These are phyloP conservation scores for Mesitornis unicolor DNA, from an alignment of 2,113 vertebrate species.

Conservation along the genomic window DNA sequence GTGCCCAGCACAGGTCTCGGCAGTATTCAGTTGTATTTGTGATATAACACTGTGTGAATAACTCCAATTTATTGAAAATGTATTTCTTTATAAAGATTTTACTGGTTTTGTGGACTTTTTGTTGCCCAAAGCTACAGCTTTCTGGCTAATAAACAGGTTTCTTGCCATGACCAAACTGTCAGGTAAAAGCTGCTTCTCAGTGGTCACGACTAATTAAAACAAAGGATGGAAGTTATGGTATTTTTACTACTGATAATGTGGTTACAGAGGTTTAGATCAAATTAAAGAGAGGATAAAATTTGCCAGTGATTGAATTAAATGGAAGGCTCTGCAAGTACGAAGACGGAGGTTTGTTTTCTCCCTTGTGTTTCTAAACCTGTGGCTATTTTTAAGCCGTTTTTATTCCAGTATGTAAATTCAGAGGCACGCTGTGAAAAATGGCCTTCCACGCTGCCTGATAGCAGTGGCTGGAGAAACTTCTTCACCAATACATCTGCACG, in stretches of 20 bases:
- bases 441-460: background rate
- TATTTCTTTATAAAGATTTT: background rate
- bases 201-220: background rate
- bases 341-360: background rate
- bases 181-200: background rate
- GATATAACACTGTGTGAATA: accelerated
- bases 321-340: background rate
- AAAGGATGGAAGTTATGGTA: background rate
- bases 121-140: background rate
- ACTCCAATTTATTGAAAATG: background rate
- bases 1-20: background rate
- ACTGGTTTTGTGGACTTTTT: background rate
- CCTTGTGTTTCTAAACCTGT: background rate
- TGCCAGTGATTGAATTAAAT: conserved; percentile 9
- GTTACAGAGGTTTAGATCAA: conserved; percentile 26
- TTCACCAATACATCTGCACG: background rate
- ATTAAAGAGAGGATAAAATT: conserved; percentile 45
- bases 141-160: background rate
- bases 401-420: background rate
- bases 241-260: background rate
- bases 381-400: background rate
- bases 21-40: background rate
- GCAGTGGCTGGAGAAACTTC: background rate
- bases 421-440: background rate
- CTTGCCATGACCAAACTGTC: background rate